These are phyloP conservation scores for Heptranchias perlo DNA, from an alignment of 2,113 vertebrate genomes.

Conservation along the genomic window DNA sequence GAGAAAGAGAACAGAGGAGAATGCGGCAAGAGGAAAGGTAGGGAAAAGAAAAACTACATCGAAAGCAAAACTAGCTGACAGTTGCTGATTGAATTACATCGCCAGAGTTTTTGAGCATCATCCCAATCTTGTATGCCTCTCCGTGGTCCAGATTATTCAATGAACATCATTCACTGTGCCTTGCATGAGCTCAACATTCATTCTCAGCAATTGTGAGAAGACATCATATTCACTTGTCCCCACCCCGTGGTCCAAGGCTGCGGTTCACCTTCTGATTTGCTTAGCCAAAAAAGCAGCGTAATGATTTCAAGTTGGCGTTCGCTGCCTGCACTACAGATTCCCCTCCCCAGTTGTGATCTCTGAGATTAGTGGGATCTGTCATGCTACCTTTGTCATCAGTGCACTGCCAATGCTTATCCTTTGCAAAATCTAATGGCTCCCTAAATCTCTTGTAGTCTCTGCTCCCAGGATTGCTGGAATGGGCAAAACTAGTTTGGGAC, in stretches of 20 bases:
- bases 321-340: not conserved
- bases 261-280: not conserved
- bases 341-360: not conserved
- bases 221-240: not conserved
- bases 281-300: not conserved
- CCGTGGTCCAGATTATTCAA: not conserved
- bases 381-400: not conserved
- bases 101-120: not conserved
- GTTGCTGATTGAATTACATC: not conserved
- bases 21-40: constrained; percentile 83
- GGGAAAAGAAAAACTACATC: constrained; percentile 39
- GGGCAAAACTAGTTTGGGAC: not conserved
- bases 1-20: constrained; percentile 61
- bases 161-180: too few species aligned
- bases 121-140: not conserved
- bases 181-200: too few species aligned
- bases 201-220: not conserved
- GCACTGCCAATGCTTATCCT: not conserved
- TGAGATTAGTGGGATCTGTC: not conserved
- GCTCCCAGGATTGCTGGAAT: not conserved
- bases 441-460: not conserved
- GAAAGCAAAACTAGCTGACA: not conserved
- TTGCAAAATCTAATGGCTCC: not conserved
- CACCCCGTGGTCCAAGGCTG: too few species aligned
- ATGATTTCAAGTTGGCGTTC: not conserved